Evolutionary conservation across 1,140 invertebrate genomes (phyloP), one percentile per base, ranked within the genome.

Genomic region (Micrasema longulum): DNA sequence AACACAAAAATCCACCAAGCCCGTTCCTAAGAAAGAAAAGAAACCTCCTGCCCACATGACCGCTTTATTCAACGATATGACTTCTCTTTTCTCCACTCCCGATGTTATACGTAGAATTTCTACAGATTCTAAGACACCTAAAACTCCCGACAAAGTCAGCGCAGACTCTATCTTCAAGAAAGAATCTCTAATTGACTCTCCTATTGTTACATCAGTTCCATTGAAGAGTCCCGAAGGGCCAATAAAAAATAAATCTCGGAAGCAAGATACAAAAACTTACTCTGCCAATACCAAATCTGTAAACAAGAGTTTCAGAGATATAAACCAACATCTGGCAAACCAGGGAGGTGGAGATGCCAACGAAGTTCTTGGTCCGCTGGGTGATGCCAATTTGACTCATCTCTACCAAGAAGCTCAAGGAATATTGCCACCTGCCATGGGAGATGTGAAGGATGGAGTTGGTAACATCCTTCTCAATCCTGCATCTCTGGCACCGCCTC

Each of bases 41-140:
- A 92, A 92, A 79, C 84, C 87, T 14, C 87, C 89, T 12, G 87
- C 89, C 43, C 88, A 88, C 76, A 81, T 89, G 45, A 85, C 84
- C 1, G 87, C 87, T 50, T 78, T 88, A 62, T 82, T 89, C 64
- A 89, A 87, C 74, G 87, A 88, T 78, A 87, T 88, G 83, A 90
- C 88, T 20, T 87, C 89, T 45, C 77, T 93, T 26, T 93, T 93
- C 78, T 92, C 91, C 11, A 90, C 91, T 47, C 92, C 92, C 7
- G 92, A 93, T 84, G 91, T 93, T 68, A 92, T 93, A 55, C 84
- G 91, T 74, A 85, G 91, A 73, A 90, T 92, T 5, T 85, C 84
- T 11, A 84, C 82, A 64, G 84, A 85, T 71, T 77, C 76, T 65
- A 77, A 91, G 84, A 31, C 75, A 31, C 78, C 80, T 26, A 72